Evolutionary conservation across 1,140 invertebrate species (phyloP), one percentile per base, ranked within the genome.

Genomic region (Drosophila parvula): DNA sequence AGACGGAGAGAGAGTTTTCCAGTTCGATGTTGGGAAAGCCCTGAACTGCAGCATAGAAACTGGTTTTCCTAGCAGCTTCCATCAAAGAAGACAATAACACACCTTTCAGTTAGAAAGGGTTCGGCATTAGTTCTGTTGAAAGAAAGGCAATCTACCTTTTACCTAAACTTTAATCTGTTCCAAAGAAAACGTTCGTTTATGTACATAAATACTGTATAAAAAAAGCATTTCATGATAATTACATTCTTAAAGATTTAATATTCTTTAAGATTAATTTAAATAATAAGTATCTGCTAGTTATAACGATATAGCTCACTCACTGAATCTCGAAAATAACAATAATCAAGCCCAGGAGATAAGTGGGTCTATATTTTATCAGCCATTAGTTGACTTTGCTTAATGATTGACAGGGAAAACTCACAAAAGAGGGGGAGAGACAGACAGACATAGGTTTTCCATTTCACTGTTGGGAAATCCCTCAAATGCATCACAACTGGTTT

Each of bases 401-500:
- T 64, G 61, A 34, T 30, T 16, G 58, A 3, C 44, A 18, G 8
- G 32, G 32, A 36, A 43, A 50, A 51, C 30, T 34, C 11, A 51
- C 43, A 22, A 55, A 47, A 38, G 43, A 38, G 30, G 11, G 11
- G 12, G 56, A 30, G 32, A 51, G 7, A 16, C 9, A 14, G 18
- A 34, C 28, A 64, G 32, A 57, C 59, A 55, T 30, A 9, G 18
- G 28, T 50, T 67, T 67, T 67, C 58, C 58, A 47, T 68, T 30
- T 64, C 28, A 30, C 43, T 22, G 22, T 9, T 34, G 48, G 60
- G 16, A 61, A 63, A 57, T 45, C 55, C 45, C 47, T 58, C 14
- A 62, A 53, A 45, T 63, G 43, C 65, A 63, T 32, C 64, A 64
- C 70, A 62, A 89, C 80, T 89, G 84, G 84, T 89, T 88, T 86